Evolutionary conservation across 2,888 invertebrate genomes (phyloP).

Genomic region (Trachelus stipa): DNA sequence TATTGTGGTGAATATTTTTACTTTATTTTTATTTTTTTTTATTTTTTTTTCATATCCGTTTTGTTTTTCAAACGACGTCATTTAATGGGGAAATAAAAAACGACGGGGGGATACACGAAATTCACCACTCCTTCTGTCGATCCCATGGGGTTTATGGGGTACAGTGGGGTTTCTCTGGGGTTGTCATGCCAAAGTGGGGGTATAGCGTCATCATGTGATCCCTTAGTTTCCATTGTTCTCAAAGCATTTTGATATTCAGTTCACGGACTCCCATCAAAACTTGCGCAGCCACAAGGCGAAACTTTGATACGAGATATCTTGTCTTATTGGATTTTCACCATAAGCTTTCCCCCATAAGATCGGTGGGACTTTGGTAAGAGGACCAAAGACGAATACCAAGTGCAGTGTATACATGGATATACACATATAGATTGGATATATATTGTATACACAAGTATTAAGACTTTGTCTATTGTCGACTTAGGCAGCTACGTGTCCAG

Average conservation of each 20-base stretch:
- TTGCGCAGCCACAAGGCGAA: constrained; percentile 48
- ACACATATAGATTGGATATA: not conserved
- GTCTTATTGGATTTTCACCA: constrained; percentile 51
- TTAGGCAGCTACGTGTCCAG: not conserved
- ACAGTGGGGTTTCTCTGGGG: not conserved
- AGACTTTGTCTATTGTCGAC: not conserved
- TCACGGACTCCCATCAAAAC: constrained; percentile 53
- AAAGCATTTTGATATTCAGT: constrained; percentile 53
- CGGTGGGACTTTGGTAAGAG: not conserved
- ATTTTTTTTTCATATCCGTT: constrained; percentile 13
- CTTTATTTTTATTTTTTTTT: constrained; percentile 8
- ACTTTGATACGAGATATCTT: constrained; percentile 46
- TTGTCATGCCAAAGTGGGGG: not conserved
- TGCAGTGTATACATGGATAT: not conserved
- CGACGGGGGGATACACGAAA: constrained; percentile 18
- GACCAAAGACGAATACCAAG: not conserved
- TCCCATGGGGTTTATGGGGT: constrained; percentile 1
- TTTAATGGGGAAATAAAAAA: constrained; percentile 28
- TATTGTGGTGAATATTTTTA: not conserved
- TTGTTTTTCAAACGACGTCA: constrained; percentile 22
- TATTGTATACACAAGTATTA: not conserved
- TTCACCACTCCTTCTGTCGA: not conserved
- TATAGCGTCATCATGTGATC: not conserved
- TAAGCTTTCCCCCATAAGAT: not conserved
- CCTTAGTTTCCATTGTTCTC: not conserved